A percentile compares a stretch with the other conserved stretches of the same genome.
Evolutionary conservation across 2,888 invertebrate genomes (phyloP).

Genomic region (Argynnis bischoffii): DNA sequence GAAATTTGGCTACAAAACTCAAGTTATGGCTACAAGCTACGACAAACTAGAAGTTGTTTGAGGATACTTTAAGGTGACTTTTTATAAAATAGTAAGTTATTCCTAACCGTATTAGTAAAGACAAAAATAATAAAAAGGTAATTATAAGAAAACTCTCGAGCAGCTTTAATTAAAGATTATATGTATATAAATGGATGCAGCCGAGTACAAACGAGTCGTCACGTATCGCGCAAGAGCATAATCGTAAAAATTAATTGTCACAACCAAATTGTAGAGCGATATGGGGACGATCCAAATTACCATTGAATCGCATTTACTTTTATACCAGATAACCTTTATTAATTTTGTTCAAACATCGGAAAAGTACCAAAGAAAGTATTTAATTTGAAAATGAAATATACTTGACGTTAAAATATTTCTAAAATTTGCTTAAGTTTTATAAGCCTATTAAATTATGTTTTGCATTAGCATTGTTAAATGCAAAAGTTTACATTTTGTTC

Average conservation of each 20-base stretch:
- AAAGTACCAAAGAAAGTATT: neutral
- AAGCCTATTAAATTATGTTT: too few species aligned
- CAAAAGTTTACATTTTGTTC: too few species aligned
- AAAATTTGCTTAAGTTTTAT: too few species aligned
- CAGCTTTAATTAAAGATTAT: neutral
- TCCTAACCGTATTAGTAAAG: too few species aligned
- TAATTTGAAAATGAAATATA: neutral
- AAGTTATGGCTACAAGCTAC: too few species aligned
- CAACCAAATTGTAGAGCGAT: constrained; percentile 14
- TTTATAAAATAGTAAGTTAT: too few species aligned
- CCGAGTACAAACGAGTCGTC: neutral
- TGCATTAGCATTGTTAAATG: too few species aligned
- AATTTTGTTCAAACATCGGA: neutral
- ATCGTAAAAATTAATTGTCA: constrained; percentile 32
- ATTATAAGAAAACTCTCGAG: neutral
- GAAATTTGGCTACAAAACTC: too few species aligned
- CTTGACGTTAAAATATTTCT: neutral
- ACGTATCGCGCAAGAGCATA: constrained; percentile 13
- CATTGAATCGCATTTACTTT: constrained; percentile 17
- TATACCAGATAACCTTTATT: constrained; percentile 21
- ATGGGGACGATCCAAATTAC: constrained; percentile 19
- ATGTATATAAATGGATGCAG: neutral
- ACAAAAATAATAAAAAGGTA: too few species aligned
- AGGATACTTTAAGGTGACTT: too few species aligned
- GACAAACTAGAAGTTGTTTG: too few species aligned